These are phyloP conservation scores for Xylota segnis DNA, from an alignment of 2,888 invertebrate genomes.

Conservation along the genomic window DNA sequence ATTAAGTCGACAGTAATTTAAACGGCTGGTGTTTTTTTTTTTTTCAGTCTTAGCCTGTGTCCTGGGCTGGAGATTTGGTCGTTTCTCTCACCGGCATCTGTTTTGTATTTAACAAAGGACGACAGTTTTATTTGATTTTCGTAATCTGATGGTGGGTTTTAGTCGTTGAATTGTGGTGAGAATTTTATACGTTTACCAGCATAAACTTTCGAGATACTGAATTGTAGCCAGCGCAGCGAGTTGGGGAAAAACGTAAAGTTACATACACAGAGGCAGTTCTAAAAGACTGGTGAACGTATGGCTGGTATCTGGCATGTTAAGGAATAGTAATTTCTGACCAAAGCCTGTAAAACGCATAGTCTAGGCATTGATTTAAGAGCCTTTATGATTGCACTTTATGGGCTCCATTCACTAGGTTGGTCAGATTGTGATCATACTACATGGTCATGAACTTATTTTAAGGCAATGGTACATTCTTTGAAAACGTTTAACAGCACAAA, in stretches of 20 bases:
- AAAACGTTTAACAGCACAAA: no score
- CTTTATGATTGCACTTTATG: no score
- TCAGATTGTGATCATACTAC: no score
- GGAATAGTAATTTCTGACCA: no score
- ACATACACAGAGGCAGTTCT: neutral
- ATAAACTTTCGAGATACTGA: constrained; percentile 6
- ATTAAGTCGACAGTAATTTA: constrained; percentile 67
- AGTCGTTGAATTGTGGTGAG: constrained; percentile 47
- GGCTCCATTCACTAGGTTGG: no score
- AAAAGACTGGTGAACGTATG: neutral
- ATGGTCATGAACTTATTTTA: no score
- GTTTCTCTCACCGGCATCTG: constrained; percentile 46
- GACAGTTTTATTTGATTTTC: constrained; percentile 61
- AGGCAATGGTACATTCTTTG: no score
- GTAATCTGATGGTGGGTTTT: constrained; percentile 61
- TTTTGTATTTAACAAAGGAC: constrained; percentile 67
- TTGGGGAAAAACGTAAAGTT: neutral
- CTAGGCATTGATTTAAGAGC: no score
- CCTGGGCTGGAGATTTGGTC: neutral
- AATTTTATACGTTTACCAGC: constrained; percentile 4
- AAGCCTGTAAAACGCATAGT: no score
- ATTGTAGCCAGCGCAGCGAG: constrained; percentile 1
- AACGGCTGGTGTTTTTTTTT: constrained; percentile 45
- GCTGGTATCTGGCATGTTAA: no score
- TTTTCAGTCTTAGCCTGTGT: neutral